Percentiles rank a stretch among this genome's conserved stretches.
Evolutionary conservation across 2,113 vertebrate species (phyloP).

Genomic region (Urocitellus parryii): DNA sequence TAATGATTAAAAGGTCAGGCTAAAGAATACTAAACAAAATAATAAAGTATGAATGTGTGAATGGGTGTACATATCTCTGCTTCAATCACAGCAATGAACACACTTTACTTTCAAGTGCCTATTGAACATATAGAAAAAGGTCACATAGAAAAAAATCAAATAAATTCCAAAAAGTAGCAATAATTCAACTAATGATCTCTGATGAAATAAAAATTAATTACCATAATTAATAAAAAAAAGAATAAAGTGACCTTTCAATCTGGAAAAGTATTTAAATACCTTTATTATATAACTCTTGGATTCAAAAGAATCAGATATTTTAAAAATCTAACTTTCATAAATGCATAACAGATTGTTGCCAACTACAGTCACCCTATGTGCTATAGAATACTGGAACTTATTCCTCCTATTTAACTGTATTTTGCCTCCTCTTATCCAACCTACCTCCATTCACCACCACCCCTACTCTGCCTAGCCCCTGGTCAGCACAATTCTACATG

Average conservation of each 20-base stretch:
- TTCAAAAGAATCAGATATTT: background rate
- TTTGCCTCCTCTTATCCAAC: too few relatives aligned
- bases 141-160: background rate
- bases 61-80: background rate
- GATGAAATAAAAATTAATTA: background rate
- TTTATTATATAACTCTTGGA: background rate
- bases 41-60: background rate
- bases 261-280: background rate
- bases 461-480: background rate
- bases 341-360: background rate
- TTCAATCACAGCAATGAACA: background rate
- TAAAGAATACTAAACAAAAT: slow-evolving; percentile 19
- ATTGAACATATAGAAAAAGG: background rate
- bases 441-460: too few relatives aligned
- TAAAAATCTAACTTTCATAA: background rate
- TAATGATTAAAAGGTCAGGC: background rate
- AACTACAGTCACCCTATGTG: too few relatives aligned
- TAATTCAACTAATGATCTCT: background rate
- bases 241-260: background rate
- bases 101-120: background rate
- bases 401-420: too few relatives aligned
- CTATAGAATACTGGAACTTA: too few relatives aligned
- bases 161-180: background rate
- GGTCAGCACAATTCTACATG: background rate
- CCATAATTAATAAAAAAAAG: background rate